A percentile compares a stretch with the other conserved stretches of the same genome.
Evolutionary conservation across 2,797 vertebrate genomes (phyloP).

Genomic region (Molossus alvarezi): DNA sequence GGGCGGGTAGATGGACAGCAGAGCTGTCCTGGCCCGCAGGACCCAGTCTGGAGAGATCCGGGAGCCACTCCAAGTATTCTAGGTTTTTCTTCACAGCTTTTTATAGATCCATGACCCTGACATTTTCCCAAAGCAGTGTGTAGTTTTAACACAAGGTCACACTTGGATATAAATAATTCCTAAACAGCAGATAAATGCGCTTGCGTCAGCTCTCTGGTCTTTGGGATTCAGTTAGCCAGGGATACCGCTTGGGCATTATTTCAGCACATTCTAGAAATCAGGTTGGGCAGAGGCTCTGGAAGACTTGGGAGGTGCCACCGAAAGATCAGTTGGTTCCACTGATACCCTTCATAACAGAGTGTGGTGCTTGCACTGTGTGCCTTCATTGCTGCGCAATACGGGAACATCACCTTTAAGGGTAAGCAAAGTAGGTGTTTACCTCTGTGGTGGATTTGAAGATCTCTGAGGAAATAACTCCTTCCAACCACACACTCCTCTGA

Average conservation of each 20-base stretch:
- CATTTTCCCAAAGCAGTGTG: neutral
- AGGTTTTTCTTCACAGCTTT: neutral
- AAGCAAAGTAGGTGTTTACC: neutral
- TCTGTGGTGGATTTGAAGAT: neutral
- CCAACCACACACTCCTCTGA: neutral
- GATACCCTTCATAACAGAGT: neutral
- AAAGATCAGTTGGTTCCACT: neutral
- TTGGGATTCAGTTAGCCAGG: neutral
- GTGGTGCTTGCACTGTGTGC: neutral
- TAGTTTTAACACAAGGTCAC: neutral
- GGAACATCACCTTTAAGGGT: neutral
- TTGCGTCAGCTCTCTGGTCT: neutral
- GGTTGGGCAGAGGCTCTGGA: neutral
- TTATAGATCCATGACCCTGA: neutral
- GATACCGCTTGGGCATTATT: neutral
- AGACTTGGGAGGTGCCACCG: neutral
- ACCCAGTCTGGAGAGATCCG: neutral
- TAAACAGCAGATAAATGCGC: neutral
- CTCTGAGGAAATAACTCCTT: neutral
- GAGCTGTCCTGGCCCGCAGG: no score
- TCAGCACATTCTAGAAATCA: neutral
- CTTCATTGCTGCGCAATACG: neutral
- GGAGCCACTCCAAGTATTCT: neutral
- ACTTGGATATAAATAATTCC: neutral
- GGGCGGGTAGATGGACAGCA: no score